A percentile compares a stretch with the other conserved stretches of the same genome.
Evolutionary conservation across 2,888 invertebrate genomes (phyloP).

Genomic region (Molanna angustata): DNA sequence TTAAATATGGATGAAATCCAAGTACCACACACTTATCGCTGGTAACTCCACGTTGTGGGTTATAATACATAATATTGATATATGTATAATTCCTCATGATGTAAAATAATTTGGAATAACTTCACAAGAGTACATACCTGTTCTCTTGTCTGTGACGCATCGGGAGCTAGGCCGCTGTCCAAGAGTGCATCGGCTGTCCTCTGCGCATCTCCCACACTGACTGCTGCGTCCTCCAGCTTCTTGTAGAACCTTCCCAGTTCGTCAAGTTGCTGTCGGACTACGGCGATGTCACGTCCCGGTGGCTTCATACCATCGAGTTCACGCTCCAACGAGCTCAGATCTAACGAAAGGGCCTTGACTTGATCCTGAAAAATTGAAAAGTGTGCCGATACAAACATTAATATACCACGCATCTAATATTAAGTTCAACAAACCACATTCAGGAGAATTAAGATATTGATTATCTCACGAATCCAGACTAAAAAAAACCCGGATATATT

Average conservation of each 20-base stretch:
- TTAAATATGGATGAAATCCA: too few relatives aligned
- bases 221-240: constrained; percentile 64
- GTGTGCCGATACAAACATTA: too few relatives aligned
- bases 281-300: constrained; percentile 83
- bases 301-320: constrained; percentile 84
- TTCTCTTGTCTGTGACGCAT: constrained; percentile 76
- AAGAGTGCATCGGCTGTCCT: constrained; percentile 73
- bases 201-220: constrained; percentile 65
- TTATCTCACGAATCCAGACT: too few relatives aligned
- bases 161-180: constrained; percentile 81
- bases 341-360: constrained; percentile 73
- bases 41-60: too few relatives aligned
- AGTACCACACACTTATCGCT: too few relatives aligned
- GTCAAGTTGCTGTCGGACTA: constrained; percentile 78
- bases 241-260: constrained; percentile 68
- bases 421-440: too few relatives aligned
- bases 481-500: too few relatives aligned
- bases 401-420: too few relatives aligned
- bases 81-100: too few relatives aligned
- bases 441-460: too few relatives aligned
- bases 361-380: constrained; percentile 56
- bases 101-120: too few relatives aligned
- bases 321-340: constrained; percentile 76
- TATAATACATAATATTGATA: too few relatives aligned
- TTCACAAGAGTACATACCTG: constrained; percentile 58